Percentiles rank a stretch among this genome's conserved stretches.
Conservation (phyloP, 92 coral and sea anemone species). For the Siderastrea siderea region DNA sequence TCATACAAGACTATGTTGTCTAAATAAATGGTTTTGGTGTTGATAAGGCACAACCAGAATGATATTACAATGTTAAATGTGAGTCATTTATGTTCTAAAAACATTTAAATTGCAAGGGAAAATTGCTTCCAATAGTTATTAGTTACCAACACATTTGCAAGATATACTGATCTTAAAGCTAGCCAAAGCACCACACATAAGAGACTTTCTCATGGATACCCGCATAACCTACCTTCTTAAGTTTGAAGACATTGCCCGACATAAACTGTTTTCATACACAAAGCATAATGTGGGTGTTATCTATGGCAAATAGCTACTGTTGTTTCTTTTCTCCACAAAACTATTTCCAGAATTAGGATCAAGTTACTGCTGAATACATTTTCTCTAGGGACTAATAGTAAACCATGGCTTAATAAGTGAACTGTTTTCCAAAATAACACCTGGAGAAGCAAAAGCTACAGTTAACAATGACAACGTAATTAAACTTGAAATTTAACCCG, state of each 20-base stretch:
- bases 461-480: slow-evolving; percentile 6
- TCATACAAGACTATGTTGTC: neutral
- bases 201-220: neutral
- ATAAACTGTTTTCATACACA: neutral
- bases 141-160: too few species aligned
- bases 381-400: neutral
- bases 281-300: neutral
- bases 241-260: neutral
- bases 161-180: neutral
- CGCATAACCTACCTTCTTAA: neutral
- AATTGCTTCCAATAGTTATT: too few species aligned
- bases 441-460: neutral
- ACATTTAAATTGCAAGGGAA: neutral
- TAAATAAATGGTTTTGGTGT: neutral
- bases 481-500: neutral
- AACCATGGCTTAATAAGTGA: neutral
- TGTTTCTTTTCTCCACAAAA: slow-evolving; percentile 10
- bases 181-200: neutral
- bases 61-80: neutral
- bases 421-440: slow-evolving; percentile 24
- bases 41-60: neutral
- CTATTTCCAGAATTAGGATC: slow-evolving; percentile 22
- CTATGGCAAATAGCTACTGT: neutral
- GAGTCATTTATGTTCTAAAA: neutral
- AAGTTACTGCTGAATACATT: neutral